Base-by-base conservation (phyloP, 2,888 invertebrate species). In the Saturnia japonica region DNA sequence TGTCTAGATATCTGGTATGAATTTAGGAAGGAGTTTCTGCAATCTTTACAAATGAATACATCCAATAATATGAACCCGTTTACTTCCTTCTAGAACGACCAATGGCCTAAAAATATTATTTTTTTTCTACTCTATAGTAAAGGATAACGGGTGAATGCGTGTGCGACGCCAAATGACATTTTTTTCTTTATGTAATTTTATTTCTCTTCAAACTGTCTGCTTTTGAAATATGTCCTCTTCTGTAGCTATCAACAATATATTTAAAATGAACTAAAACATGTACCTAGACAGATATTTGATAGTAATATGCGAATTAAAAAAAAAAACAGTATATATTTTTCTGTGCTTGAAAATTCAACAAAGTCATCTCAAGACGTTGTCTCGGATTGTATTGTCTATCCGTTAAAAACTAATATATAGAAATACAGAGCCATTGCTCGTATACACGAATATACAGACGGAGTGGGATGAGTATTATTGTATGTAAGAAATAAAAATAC, bases 371-470 rank as follows among this genome's bases (percentile, higher is more conserved):
- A 47, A 16, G 11, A 16, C 19, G 0, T 47, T 6, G 14, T 14
- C 16, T 16, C 45, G 14, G 4, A 14, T 1, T 51, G 19, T 1
- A 51, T 51, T 51, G 8, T 51, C 19, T 1, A 51, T 8, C n/a
- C n/a, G n/a, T n/a, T 8, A 51, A n/a, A 57, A 12, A 54, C 54
- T 54, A 54, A 6, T 66, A 70, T 22, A 66, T 68, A 75, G 72
- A 74, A 74, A 80, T 77, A 77, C 82, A 85, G 82, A 88, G 87
- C 89, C 92, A 92, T 91, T 90, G 88, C 87, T 87, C 87, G 71
- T 79, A 88, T 85, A 89, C 84, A 88, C 81, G 86, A 88, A 89
- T 88, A 89, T 85, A 86, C 86, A 78, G 76, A 81, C 75, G 70
- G 78, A 80, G 75, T 78, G 72, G 74, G 77, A 80, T 76, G 70